Evolutionary conservation across 2,888 invertebrate species (phyloP).

Genomic region (Steinernema scapterisci): DNA sequence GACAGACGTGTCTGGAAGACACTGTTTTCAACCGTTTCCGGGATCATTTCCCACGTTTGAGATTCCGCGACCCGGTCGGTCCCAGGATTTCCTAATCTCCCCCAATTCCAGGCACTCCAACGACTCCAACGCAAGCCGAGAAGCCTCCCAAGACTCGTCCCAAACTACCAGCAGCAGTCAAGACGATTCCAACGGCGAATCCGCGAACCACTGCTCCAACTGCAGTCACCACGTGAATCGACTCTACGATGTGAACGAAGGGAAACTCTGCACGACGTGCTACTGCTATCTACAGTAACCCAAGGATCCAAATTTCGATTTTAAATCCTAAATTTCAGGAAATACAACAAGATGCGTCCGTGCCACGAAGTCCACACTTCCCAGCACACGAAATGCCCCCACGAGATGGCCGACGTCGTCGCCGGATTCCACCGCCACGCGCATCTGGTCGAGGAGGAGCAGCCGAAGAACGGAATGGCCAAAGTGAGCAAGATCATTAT

Average conservation of each 20-base stretch:
- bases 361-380: background rate
- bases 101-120: too few relatives aligned
- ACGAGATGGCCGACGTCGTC: background rate
- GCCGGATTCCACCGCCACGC: background rate
- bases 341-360: background rate
- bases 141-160: background rate
- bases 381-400: background rate
- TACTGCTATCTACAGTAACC: background rate
- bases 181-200: background rate
- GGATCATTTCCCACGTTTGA: too few relatives aligned
- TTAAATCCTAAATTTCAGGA: background rate
- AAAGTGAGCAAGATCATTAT: background rate
- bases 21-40: too few relatives aligned
- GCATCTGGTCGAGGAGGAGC: background rate
- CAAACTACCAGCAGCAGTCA: background rate
- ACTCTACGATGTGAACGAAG: background rate
- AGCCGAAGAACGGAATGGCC: background rate
- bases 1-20: too few relatives aligned
- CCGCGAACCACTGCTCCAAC: background rate
- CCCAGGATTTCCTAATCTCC: too few relatives aligned
- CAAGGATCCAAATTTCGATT: background rate
- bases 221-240: background rate
- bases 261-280: slow-evolving; percentile 4
- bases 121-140: background rate
- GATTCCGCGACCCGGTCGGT: too few relatives aligned